Percentiles rank a stretch among this genome's conserved stretches.
These are phyloP conservation scores for Macrophya alboannulata DNA, from an alignment of 2,888 invertebrate species.

Conservation along the genomic window DNA sequence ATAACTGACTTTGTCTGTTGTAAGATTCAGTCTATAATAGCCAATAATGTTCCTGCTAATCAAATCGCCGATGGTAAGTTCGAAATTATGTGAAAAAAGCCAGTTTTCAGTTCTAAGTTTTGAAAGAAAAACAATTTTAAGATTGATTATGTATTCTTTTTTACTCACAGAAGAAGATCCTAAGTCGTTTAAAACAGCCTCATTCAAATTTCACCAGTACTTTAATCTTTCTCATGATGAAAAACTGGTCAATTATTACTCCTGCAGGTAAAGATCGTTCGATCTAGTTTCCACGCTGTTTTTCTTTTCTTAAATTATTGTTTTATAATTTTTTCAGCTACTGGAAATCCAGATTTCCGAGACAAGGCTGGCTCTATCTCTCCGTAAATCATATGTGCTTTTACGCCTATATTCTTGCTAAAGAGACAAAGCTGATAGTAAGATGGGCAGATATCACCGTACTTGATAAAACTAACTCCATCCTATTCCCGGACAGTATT, in stretches of 20 bases:
- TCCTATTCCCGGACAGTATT: slow-evolving; percentile 93
- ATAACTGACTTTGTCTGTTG: slow-evolving; percentile 97
- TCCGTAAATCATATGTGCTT: slow-evolving; percentile 98
- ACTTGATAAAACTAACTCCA: slow-evolving; percentile 88
- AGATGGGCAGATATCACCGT: slow-evolving; percentile 95
- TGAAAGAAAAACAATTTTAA: slow-evolving; percentile 7
- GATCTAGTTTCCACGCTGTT: background rate
- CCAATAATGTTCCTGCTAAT: slow-evolving; percentile 86
- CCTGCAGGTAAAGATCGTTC: slow-evolving; percentile 88
- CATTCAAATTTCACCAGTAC: slow-evolving; percentile 92
- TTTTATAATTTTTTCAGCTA: slow-evolving; percentile 85
- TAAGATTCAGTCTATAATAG: slow-evolving; percentile 97
- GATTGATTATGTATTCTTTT: slow-evolving; percentile 59
- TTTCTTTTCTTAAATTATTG: slow-evolving; percentile 52
- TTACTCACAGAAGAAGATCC: slow-evolving; percentile 91
- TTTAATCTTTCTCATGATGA: slow-evolving; percentile 97
- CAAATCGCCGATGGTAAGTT: slow-evolving; percentile 82
- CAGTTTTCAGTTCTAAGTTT: background rate
- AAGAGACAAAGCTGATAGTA: slow-evolving; percentile 93
- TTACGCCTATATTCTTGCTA: slow-evolving; percentile 96
- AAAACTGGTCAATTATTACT: slow-evolving; percentile 97
- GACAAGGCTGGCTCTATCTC: slow-evolving; percentile 99
- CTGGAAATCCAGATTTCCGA: slow-evolving; percentile 95
- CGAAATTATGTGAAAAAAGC: background rate
- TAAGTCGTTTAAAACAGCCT: slow-evolving; percentile 88